Base-by-base conservation (phyloP, 2,888 invertebrate genomes). In the Trachelus iudaicus region DNA sequence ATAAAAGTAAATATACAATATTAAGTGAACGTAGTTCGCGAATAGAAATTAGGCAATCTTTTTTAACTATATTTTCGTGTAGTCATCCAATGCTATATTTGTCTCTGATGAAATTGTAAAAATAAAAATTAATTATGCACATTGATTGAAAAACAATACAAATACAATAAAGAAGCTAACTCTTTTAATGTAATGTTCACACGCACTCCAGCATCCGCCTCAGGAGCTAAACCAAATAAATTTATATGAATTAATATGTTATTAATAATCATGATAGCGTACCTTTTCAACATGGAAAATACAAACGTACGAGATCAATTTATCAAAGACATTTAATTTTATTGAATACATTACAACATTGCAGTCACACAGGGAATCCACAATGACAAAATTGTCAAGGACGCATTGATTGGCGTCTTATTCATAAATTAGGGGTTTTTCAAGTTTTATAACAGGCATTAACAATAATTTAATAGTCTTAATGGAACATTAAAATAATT, bases 321-420 rank as follows among this genome's bases (percentile, higher is more conserved):
- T 87, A 86, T 83, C 85, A 88, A 89, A 88, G 86, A 86, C 87
- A 87, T 83, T 84, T 81, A 87, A 85, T 84, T 89, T 88, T 89
- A 89, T 89, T 89, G 82, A 84, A 87, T 87, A 88, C 85, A 84
- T 85, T 84, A 84, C 84, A 88, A 85, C 85, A 83, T 87, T 84
- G 85, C 83, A 84, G 84, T 81, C 85, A 81, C 79, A 84, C 83
- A 79, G 79, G 79, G 82, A 81, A 81, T 83, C 80, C 86, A 87
- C 81, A 85, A 81, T 84, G 83, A 80, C 83, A 81, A 82, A 83
- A 78, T 73, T 83, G 78, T 87, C 77, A 81, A 81, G 83, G 87
- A 84, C 83, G 83, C 84, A 82, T 83, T 80, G 81, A 83, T 88
- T 84, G 85, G 85, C 81, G 85, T 85, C 76, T 76, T 73, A 74